Evolutionary conservation across 2,888 invertebrate genomes (phyloP), one percentile per base, ranked within the genome.

Genomic region (Augiades crinisus): DNA sequence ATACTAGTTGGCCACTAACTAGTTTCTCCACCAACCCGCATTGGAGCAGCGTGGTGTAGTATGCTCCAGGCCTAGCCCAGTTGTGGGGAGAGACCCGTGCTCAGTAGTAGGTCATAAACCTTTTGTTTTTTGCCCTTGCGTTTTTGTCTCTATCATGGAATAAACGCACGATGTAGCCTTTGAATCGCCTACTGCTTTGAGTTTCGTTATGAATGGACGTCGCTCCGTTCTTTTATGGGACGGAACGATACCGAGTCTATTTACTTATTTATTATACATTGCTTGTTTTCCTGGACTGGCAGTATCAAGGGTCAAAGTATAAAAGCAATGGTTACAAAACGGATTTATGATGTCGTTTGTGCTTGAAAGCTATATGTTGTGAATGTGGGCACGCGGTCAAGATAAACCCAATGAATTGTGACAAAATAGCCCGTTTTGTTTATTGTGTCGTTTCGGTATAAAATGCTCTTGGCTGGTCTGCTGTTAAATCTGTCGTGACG

Each of bases 121-220:
- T n/a, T n/a, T n/a, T n/a, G n/a, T n/a, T n/a, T n/a, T n/a, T n/a
- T n/a, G n/a, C n/a, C n/a, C n/a, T n/a, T n/a, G n/a, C n/a, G n/a
- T 70, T 70, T 75, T 70, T 68, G 70, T 65, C 71, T 66, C 72
- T 71, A 74, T 77, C 74, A 74, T 70, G 69, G 64, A 65, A 72
- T 67, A 72, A 68, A 77, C 73, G 73, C 69, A 75, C 72, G 63
- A 64, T 61, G 62, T 62, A 33, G 62, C 63, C 65, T 68, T 70
- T 68, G 70, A 65, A 70, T 67, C 62, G 67, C 62, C 68, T 57
- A 74, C 71, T 65, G 70, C 59, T 47, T 60, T 53, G 55, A 55
- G 55, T 60, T 58, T 59, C 58, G 69, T 73, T 74, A 71, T 69
- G 68, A 66, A 62, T 64, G 63, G 63, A 65, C 62, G 64, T 64